phyloP scores from a whole-genome alignment of 2,888 invertebrate species.

The Agriopis leucophaearia region DNA sequence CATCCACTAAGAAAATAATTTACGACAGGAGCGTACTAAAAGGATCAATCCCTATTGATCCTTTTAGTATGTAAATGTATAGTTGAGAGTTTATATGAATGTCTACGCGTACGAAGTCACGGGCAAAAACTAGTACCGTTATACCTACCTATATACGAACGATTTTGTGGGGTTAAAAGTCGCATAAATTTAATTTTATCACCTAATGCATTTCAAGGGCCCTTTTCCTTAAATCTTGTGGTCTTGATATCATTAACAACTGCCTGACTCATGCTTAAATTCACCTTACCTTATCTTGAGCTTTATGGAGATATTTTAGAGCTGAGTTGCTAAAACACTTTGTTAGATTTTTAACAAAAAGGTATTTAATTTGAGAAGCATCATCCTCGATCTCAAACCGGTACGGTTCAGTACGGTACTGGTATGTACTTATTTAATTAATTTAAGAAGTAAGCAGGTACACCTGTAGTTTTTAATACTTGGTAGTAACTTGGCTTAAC shows the following conservation, averaged over 20 bases:
- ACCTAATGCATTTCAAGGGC: constrained; percentile 53
- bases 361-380: neutral
- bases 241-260: constrained; percentile 54
- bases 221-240: constrained; percentile 53
- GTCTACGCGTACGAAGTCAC: no score
- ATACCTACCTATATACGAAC: neutral
- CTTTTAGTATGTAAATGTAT: no score
- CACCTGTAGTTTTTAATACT: no score
- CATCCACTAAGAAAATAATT: no score
- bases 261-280: constrained; percentile 52
- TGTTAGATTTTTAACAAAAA: neutral
- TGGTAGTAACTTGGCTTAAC: no score
- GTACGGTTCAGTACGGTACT: neutral
- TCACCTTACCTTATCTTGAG: constrained; percentile 26
- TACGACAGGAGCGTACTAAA: no score
- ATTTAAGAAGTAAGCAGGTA: no score
- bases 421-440: no score
- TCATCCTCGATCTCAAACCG: neutral
- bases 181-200: constrained; percentile 66
- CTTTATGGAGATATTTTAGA: constrained; percentile 22
- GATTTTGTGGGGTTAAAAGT: constrained; percentile 44
- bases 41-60: no score
- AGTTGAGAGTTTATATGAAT: no score
- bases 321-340: constrained; percentile 20
- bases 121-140: neutral